These are phyloP conservation scores for Gobionotothen gibberifrons DNA, from an alignment of 2,797 vertebrate species.

Conservation along the genomic window DNA sequence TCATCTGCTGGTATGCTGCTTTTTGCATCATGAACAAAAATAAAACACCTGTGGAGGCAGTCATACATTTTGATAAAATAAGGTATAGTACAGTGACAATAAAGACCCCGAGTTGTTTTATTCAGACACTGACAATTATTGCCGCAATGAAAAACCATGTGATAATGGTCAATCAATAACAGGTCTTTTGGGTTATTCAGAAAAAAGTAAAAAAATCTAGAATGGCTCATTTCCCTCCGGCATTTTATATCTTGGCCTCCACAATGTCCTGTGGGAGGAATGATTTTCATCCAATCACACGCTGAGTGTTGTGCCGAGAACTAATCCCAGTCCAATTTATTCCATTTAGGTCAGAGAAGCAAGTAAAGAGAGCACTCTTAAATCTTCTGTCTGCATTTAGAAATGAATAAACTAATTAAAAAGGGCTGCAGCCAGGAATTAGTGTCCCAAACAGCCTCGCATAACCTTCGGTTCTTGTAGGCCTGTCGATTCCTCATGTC, in stretches of 20 bases:
- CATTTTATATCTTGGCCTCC: constrained; percentile 41
- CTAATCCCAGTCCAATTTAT: constrained; percentile 76
- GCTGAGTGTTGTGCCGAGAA: constrained; percentile 61
- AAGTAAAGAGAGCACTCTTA: constrained; percentile 66
- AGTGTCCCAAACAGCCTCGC: constrained; percentile 48
- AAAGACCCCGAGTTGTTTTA: background rate
- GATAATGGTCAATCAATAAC: background rate
- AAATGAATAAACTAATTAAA: constrained; percentile 76
- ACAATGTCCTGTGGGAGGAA: constrained; percentile 49
- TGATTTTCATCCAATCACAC: constrained; percentile 63
- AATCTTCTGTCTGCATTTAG: constrained; percentile 75
- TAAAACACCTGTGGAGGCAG: constrained; percentile 38
- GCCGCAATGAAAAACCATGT: background rate
- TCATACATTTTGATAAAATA: background rate
- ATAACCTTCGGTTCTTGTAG: constrained; percentile 54
- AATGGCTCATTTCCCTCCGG: constrained; percentile 32
- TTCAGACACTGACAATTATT: background rate
- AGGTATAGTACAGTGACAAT: background rate
- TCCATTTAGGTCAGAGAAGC: constrained; percentile 75
- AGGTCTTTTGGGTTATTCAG: constrained; percentile 11
- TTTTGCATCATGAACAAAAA: constrained; percentile 8
- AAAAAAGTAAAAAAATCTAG: constrained; percentile 20
- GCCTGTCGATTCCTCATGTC: constrained; percentile 43
- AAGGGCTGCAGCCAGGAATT: constrained; percentile 65
- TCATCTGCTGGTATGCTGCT: constrained; percentile 18